A percentile compares a stretch with the other conserved stretches of the same genome.
These are phyloP conservation scores for Nasonovia ribisnigri DNA, from an alignment of 2,888 invertebrate genomes.

Conservation along the genomic window DNA sequence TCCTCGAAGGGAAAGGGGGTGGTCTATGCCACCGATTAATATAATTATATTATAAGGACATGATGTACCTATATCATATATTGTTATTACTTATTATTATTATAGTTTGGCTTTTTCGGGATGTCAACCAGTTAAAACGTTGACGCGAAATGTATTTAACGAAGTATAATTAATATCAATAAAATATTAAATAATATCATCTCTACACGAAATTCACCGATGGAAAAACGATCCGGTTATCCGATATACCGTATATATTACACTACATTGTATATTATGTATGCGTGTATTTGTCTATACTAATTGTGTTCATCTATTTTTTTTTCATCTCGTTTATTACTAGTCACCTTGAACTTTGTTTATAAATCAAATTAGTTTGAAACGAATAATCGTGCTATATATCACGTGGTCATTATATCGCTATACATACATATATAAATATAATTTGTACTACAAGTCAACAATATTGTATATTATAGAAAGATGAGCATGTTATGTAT, in stretches of 20 bases:
- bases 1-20: no score
- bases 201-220: background rate
- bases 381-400: background rate
- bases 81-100: background rate
- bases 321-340: background rate
- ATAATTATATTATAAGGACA: background rate
- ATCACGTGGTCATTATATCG: background rate
- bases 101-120: background rate
- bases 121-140: background rate
- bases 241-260: background rate
- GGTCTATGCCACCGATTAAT: background rate
- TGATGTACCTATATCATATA: background rate
- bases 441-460: background rate
- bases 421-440: background rate
- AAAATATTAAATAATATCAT: background rate
- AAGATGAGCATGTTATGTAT: background rate
- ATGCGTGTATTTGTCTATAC: background rate
- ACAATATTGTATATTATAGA: background rate
- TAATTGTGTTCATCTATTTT: background rate
- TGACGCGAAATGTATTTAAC: background rate
- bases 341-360: constrained; percentile 10
- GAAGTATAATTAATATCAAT: background rate
- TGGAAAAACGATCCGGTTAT: background rate
- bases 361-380: constrained; percentile 22
- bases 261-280: background rate